These are phyloP conservation scores for Cephus runcator DNA, from an alignment of 2,888 invertebrate genomes.

Conservation along the genomic window DNA sequence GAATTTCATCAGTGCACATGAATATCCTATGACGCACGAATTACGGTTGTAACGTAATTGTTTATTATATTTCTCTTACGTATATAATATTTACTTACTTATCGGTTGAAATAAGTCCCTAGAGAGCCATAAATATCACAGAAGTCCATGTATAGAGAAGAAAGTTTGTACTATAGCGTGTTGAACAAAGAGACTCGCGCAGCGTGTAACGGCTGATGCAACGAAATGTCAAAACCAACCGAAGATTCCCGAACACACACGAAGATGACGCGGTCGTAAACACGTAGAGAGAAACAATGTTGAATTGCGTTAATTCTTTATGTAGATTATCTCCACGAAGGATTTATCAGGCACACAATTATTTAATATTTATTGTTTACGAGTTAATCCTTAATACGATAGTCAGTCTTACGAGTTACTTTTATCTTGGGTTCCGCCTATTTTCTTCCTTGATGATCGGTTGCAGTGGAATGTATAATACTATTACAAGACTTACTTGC, in stretches of 20 bases:
- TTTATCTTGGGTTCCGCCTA: slow-evolving; percentile 11
- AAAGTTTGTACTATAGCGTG: not conserved
- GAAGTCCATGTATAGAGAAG: not conserved
- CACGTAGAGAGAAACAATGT: not conserved
- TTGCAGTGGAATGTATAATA: slow-evolving; percentile 13
- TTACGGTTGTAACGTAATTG: not conserved
- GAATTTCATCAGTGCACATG: not conserved
- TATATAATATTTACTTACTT: not conserved
- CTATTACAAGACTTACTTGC: slow-evolving; percentile 2
- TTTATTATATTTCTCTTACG: not conserved
- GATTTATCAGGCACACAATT: not conserved
- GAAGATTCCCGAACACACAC: slow-evolving; percentile 5
- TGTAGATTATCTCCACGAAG: not conserved
- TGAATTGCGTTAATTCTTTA: not conserved
- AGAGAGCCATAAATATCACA: slow-evolving; percentile 8
- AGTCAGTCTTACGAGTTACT: slow-evolving; percentile 34
- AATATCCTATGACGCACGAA: not conserved
- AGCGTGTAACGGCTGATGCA: slow-evolving; percentile 40
- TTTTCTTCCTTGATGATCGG: slow-evolving; percentile 1
- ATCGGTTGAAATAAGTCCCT: not conserved
- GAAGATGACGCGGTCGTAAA: not conserved
- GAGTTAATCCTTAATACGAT: slow-evolving; percentile 22
- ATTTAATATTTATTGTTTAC: not conserved
- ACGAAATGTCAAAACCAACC: slow-evolving; percentile 42
- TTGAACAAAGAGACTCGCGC: slow-evolving; percentile 22